Evolutionary conservation across 2,113 vertebrate genomes (phyloP), one percentile per base, ranked within the genome.

Genomic region (Nematolebias whitei): DNA sequence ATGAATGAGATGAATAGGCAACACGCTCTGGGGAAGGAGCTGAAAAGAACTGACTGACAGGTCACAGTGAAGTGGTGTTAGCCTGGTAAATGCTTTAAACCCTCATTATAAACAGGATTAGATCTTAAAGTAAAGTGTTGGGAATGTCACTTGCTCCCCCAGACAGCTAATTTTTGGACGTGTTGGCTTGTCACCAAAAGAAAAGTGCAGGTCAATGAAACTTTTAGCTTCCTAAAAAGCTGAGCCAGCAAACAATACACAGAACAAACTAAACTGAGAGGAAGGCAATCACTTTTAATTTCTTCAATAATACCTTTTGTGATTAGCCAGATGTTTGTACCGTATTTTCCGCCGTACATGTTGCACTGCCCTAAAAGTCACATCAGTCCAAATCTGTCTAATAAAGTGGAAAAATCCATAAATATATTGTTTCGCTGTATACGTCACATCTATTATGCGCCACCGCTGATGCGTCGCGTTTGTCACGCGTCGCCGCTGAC

Each of bases 1-100:
- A 90, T 88, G 68, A 84, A 83, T 78, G 32, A 80, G 76, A 83
- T 60, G 80, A 87, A 84, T 73, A 64, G 57, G 41, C 55, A 67
- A 68, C 78, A 75, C 66, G 70, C 82, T 76, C 74, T 48, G 73
- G 86, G 82, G 82, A 78, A 32, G n/a, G 64, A 24, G 65, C 56
- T 50, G 29, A 56, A 41, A 23, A 32, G 20, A 26, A 44, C 70
- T 74, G 79, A 68, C 80, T 61, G 71, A 53, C 32, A 39, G 83
- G 78, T 85, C 84, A 80, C 41, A 11, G 63, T 63, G 47, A 35
- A 80, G 62, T 35, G 68, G 44, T 68, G 77, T 63, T 65, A 75
- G 38, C 52, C 41, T 41, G 76, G 75, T 53, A 63, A 49, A 76
- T 12, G 53, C 51, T 54, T 67, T 38, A 40, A 47, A 35, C 10